Base-by-base conservation (phyloP, 1,140 invertebrate species). In the Ruditapes philippinarum region DNA sequence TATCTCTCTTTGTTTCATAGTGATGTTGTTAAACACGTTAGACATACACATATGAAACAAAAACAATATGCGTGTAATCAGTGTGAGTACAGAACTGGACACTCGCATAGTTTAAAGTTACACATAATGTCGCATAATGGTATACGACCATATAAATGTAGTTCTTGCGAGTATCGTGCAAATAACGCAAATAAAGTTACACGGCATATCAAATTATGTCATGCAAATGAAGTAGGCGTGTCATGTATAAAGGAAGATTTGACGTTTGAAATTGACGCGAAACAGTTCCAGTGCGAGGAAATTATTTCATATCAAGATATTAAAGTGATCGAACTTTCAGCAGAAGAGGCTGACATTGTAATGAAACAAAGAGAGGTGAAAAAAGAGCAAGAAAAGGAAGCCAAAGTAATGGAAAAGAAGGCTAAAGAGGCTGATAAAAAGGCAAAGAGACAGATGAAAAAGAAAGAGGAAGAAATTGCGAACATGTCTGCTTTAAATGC, bases 81-180 rank as follows among this genome's bases (percentile, higher is more conserved):
- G 68, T 89, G 87, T 62, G 87, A 89, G 4, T 89, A 73, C 49
- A 65, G 54, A 33, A 89, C 87, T 0, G 62, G 79, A 25, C 79
- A 89, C 22, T 14, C 79, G 12, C 79, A 83, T 54, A n/a, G 28
- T 17, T 38, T 89, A 17, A 82, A 76, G 70, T 89, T 81, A 25
- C 87, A 89, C 28, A 45, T 89, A 12, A 89, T 89, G 87, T 70
- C 78, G 1, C 87, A 89, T 49, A 76, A n/a, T 36, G 87, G 87
- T 3, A 83, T 89, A 36, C 31, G 54, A 31, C 78, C 79, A 2
- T 89, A 76, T 60, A 89, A 89, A 45, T 89, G 87, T 60, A 82
- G 45, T 49, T 31, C 42, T 1, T 89, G 87, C 42, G 70, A 74
- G 0, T 89, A 89, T 57, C 65, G 65, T 19, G 68, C 70, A 7